phyloP scores from a whole-genome alignment of 2,888 invertebrate species.

The Flabesymbios commensalis region DNA sequence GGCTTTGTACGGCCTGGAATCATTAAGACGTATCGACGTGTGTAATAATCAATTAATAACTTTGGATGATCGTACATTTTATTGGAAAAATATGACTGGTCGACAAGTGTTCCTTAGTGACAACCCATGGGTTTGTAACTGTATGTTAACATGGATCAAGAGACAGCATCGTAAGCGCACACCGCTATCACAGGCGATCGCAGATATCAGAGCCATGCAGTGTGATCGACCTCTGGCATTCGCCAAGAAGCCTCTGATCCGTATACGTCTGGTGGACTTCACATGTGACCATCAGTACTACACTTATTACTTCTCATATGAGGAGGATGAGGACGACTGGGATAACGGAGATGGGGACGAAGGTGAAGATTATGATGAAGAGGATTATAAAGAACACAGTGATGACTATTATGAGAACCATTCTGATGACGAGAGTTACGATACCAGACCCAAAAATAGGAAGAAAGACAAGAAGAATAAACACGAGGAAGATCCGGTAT shows the following conservation, averaged over 20 bases:
- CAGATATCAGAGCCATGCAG: conserved; percentile 5
- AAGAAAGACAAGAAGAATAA: too few species aligned
- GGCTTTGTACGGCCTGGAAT: conserved; percentile 22
- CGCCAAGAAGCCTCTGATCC: background rate
- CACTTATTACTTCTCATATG: conserved; percentile 9
- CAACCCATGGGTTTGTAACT: conserved; percentile 31
- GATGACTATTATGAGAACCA: background rate
- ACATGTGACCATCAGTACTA: conserved; percentile 31
- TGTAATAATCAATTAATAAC: conserved; percentile 21
- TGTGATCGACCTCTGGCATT: conserved; percentile 19
- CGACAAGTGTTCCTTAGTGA: conserved; percentile 14
- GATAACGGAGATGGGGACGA: background rate
- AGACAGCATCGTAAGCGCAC: conserved; percentile 9
- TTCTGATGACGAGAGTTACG: background rate
- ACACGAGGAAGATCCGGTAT: too few species aligned
- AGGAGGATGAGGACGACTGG: conserved; percentile 1
- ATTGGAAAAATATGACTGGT: conserved; percentile 4
- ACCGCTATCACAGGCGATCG: background rate
- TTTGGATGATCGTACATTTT: conserved; percentile 18
- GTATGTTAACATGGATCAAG: conserved; percentile 25
- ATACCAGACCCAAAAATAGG: too few species aligned
- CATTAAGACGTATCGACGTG: conserved; percentile 17
- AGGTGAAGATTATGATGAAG: background rate
- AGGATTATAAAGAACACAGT: background rate
- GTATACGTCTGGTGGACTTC: conserved; percentile 17